Conservation (phyloP, 2,113 vertebrate species). For the Dipodomys stephensi region DNA sequence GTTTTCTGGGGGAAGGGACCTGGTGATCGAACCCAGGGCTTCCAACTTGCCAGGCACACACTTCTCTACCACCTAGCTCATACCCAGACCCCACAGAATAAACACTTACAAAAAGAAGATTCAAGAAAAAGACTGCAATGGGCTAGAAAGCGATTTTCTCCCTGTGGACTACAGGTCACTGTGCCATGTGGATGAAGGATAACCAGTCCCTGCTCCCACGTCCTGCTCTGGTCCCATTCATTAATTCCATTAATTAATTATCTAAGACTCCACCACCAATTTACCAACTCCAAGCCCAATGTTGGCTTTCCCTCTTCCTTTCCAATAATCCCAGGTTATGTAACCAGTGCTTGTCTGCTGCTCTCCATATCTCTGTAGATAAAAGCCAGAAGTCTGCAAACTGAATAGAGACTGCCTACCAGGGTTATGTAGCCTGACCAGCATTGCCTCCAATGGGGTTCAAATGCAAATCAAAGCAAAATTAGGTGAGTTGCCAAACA, state of each 20-base stretch:
- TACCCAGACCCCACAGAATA: neutral
- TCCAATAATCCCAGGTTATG: neutral
- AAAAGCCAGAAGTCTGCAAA: neutral
- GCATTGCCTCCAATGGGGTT: neutral
- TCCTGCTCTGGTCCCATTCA: neutral
- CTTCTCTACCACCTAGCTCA: too few relatives aligned
- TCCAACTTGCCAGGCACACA: neutral
- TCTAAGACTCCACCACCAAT: neutral
- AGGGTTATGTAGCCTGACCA: neutral
- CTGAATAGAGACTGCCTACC: neutral
- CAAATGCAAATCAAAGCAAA: neutral
- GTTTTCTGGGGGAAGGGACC: too few relatives aligned
- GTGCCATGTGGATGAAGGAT: neutral
- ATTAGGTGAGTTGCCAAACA: neutral
- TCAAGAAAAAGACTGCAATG: neutral
- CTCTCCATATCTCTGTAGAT: neutral
- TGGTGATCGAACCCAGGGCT: neutral
- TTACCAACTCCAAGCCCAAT: neutral
- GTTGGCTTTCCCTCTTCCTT: neutral
- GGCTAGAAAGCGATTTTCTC: neutral
- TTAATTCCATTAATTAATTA: too few relatives aligned
- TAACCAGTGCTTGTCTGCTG: rapidly evolving
- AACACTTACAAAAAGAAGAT: neutral
- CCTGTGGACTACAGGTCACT: neutral
- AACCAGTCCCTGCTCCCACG: neutral